These are phyloP conservation scores for Orchestes rusci DNA, from an alignment of 2,888 invertebrate species.

Conservation along the genomic window DNA sequence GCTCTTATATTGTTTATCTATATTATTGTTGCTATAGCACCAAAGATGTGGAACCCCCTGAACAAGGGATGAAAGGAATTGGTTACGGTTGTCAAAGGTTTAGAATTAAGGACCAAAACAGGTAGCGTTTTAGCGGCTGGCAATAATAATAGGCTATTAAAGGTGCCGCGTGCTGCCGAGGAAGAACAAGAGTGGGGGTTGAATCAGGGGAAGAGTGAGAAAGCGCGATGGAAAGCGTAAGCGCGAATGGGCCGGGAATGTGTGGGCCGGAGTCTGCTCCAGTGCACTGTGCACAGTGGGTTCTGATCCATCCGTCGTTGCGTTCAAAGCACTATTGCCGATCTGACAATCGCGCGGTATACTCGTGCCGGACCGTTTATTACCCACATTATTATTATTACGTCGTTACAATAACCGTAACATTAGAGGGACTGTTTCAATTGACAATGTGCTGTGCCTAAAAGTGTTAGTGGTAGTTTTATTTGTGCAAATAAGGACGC, in stretches of 20 bases:
- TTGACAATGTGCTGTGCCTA: too few species aligned
- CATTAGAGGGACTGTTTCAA: constrained; percentile 17
- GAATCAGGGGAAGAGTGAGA: constrained; percentile 34
- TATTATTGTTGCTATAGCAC: too few species aligned
- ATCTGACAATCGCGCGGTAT: constrained; percentile 42
- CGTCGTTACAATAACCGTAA: constrained; percentile 42
- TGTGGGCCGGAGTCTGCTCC: constrained; percentile 54
- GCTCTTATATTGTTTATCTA: constrained; percentile 6
- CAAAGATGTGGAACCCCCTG: too few species aligned
- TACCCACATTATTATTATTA: constrained; percentile 34
- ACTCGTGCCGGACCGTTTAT: constrained; percentile 36
- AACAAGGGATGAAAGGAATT: constrained; percentile 5
- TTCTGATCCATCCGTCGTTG: constrained; percentile 51
- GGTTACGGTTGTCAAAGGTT: too few species aligned
- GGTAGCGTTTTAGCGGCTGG: constrained; percentile 42
- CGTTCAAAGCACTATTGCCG: constrained; percentile 47
- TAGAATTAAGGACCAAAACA: constrained; percentile 37
- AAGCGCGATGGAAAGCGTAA: constrained; percentile 40
- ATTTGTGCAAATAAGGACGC: constrained; percentile 23
- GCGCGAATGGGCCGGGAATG: constrained; percentile 44
- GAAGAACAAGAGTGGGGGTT: constrained; percentile 39
- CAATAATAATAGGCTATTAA: constrained; percentile 42
- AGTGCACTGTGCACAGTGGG: constrained; percentile 52
- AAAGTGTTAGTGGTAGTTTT: constrained; percentile 14
- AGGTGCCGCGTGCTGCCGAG: constrained; percentile 39